These are phyloP conservation scores for Phodopus roborovskii DNA, from an alignment of 2,113 vertebrate genomes.

Conservation along the genomic window DNA sequence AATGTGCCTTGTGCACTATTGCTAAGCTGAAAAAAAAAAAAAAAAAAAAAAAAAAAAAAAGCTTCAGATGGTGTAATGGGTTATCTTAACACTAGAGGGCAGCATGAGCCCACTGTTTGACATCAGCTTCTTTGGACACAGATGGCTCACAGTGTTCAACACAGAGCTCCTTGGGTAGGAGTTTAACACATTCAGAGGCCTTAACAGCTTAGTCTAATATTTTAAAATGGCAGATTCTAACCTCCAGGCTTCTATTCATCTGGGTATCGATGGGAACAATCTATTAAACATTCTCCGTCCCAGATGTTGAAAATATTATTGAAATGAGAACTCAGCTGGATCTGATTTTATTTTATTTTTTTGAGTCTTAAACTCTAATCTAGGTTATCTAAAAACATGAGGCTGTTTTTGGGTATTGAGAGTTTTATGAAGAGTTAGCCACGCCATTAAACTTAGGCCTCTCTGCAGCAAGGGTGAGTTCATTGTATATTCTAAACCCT, in stretches of 20 bases:
- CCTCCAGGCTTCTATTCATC: slow-evolving; percentile 71
- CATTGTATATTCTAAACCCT: slow-evolving; percentile 1
- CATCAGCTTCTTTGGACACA: not conserved
- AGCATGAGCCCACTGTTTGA: slow-evolving; percentile 27
- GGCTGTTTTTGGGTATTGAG: slow-evolving; percentile 45
- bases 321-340: slow-evolving; percentile 63
- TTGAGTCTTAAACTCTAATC: slow-evolving; percentile 63
- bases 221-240: slow-evolving; percentile 70
- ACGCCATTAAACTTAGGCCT: slow-evolving; percentile 32
- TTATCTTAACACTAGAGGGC: slow-evolving; percentile 61
- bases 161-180: not conserved
- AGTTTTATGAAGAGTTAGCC: slow-evolving; percentile 31
- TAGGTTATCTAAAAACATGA: slow-evolving; percentile 46
- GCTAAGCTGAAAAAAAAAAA: not conserved
- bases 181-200: slow-evolving; percentile 52
- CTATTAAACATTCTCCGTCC: slow-evolving; percentile 61
- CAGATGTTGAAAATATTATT: slow-evolving; percentile 75
- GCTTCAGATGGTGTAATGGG: not conserved
- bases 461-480: not conserved
- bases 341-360: slow-evolving; percentile 17
- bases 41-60: not conserved
- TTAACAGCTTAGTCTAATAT: slow-evolving; percentile 63
- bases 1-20: no score
- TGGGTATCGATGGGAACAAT: slow-evolving; percentile 51
- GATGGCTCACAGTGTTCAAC: slow-evolving; percentile 51